phyloP scores from a whole-genome alignment of 2,888 invertebrate species.

The Acanthosepion esculentum region DNA sequence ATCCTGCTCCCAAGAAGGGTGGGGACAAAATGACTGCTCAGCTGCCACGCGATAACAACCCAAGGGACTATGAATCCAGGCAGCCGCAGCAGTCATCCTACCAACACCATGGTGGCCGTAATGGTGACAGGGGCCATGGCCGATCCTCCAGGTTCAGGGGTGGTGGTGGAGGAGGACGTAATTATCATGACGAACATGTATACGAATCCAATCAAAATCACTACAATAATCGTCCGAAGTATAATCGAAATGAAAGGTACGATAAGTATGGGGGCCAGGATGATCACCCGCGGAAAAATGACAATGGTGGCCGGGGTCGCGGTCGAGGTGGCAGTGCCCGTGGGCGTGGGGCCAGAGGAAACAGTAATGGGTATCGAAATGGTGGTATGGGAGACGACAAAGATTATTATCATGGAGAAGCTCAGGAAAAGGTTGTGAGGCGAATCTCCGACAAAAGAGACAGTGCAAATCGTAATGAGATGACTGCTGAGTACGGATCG shows the following conservation, averaged over 20 bases:
- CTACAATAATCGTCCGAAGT: neutral
- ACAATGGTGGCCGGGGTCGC: neutral
- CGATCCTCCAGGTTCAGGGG: neutral
- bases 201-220: slow-evolving; percentile 2
- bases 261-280: slow-evolving; percentile 8
- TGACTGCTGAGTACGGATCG: neutral
- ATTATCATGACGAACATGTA: neutral
- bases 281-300: neutral
- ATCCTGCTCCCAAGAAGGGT: neutral
- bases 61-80: neutral
- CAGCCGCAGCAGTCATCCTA: neutral
- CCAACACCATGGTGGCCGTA: neutral
- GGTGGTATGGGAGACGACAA: neutral
- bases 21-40: slow-evolving; percentile 13
- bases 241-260: neutral
- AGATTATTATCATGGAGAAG: neutral
- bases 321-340: neutral
- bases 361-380: neutral
- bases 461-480: neutral
- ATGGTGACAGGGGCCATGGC: neutral
- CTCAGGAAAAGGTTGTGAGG: slow-evolving; percentile 33
- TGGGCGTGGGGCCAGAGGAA: slow-evolving; percentile 4
- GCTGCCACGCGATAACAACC: neutral
- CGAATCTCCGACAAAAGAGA: slow-evolving; percentile 33
- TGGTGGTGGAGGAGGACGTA: neutral